Evolutionary conservation across 92 coral and sea anemone genomes (phyloP).

Genomic region (Porites cylindrica): DNA sequence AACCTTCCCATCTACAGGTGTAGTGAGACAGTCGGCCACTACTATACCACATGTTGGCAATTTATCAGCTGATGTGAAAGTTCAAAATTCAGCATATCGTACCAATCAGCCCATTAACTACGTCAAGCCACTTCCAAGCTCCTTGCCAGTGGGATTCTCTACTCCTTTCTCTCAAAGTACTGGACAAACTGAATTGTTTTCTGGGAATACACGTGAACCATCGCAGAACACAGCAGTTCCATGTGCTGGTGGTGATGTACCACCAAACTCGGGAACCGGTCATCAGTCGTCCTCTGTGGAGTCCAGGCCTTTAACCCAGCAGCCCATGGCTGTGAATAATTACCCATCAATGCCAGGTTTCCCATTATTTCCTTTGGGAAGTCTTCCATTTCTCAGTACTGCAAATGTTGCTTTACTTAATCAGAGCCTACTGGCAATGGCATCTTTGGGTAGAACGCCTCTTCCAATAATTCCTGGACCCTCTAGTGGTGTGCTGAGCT

Average conservation of each 20-base stretch:
- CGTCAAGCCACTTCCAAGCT: not conserved
- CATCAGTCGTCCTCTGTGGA: not conserved
- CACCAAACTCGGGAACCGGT: not conserved
- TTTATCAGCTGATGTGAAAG: not conserved
- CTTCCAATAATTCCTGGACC: not conserved
- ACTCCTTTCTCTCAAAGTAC: not conserved
- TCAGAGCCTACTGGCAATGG: not conserved
- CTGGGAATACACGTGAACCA: not conserved
- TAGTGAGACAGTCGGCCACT: not conserved
- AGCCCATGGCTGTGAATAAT: not conserved
- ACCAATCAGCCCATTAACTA: not conserved
- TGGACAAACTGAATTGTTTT: not conserved
- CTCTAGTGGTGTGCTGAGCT: not conserved
- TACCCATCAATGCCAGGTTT: constrained; percentile 47
- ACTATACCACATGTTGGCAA: not conserved
- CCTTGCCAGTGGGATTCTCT: not conserved
- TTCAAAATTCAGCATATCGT: not conserved
- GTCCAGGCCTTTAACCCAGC: not conserved
- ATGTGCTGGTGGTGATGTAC: not conserved
- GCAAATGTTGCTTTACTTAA: not conserved
- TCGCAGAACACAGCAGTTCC: not conserved
- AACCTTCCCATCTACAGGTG: not conserved
- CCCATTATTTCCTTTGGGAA: constrained; percentile 31
- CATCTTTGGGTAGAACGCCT: not conserved
- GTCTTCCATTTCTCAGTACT: constrained; percentile 4